Percentiles rank a stretch among this genome's conserved stretches.
phyloP scores from a whole-genome alignment of 2,113 vertebrate species.

The Rhinolophus ferrumequinum region DNA sequence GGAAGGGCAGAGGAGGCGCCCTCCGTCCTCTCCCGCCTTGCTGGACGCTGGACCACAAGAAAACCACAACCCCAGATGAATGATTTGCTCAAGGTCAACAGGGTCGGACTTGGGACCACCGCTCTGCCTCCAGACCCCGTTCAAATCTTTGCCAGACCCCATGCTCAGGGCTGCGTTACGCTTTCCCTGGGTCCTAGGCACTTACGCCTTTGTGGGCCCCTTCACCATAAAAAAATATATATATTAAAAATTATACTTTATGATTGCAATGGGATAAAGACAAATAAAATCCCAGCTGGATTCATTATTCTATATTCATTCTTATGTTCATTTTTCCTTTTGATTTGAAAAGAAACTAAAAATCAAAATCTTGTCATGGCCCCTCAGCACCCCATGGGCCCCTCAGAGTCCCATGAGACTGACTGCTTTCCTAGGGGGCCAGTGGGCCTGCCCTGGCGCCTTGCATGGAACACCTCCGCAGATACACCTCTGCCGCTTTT shows the following conservation, averaged over 20 bases:
- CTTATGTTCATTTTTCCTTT: neutral
- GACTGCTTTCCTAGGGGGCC: neutral
- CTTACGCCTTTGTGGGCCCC: neutral
- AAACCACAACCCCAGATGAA: neutral
- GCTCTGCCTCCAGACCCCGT: neutral
- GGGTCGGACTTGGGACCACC: neutral
- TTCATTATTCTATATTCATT: neutral
- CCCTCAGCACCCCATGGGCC: neutral
- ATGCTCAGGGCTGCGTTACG: neutral
- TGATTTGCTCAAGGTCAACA: neutral
- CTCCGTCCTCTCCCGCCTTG: neutral
- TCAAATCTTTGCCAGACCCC: neutral
- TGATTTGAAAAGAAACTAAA: slow-evolving; percentile 8
- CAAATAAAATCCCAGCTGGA: neutral
- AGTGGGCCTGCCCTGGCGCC: accelerated
- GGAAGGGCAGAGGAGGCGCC: neutral
- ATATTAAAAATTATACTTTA: neutral
- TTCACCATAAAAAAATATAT: neutral
- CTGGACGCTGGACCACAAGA: neutral
- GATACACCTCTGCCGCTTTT: neutral
- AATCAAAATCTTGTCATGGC: neutral
- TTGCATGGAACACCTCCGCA: neutral
- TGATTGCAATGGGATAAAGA: neutral
- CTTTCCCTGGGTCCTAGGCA: neutral
- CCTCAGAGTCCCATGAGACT: neutral